phyloP scores from a whole-genome alignment of 2,888 invertebrate genomes.

The Trichacis sp. region DNA sequence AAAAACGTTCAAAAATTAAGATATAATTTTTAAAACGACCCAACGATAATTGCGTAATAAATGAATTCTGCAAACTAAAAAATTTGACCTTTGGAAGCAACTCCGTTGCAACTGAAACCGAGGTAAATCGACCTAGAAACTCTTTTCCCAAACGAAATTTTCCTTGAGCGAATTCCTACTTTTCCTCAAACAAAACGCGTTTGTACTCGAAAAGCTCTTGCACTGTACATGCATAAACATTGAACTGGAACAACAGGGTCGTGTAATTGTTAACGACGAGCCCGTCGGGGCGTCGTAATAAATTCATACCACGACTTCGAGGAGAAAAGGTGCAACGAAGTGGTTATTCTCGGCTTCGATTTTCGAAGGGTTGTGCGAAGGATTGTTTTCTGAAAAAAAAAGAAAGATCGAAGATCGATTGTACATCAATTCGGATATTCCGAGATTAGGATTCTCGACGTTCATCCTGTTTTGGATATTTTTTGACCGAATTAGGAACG shows the following conservation, averaged over 20 bases:
- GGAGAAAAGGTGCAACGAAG: background rate
- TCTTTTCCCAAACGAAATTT: background rate
- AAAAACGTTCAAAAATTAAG: too few relatives aligned
- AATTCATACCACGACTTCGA: conserved; percentile 2
- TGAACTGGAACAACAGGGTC: background rate
- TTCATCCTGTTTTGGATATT: conserved; percentile 1
- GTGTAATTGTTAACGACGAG: background rate
- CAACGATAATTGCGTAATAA: too few relatives aligned
- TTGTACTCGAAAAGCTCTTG: too few relatives aligned
- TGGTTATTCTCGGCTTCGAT: background rate
- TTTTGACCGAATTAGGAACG: conserved; percentile 36
- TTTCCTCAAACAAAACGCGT: background rate
- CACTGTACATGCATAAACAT: background rate
- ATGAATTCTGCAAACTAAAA: too few relatives aligned
- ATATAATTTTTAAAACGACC: too few relatives aligned
- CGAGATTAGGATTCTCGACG: background rate
- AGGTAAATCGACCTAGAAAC: too few relatives aligned
- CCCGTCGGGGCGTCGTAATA: background rate
- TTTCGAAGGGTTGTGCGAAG: background rate
- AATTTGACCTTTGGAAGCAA: too few relatives aligned
- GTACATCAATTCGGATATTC: too few relatives aligned
- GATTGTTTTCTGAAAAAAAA: background rate
- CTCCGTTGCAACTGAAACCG: background rate
- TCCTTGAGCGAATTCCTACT: background rate
- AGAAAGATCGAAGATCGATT: conserved; percentile 2